These are phyloP conservation scores for Diaperis boleti DNA, from an alignment of 2,888 invertebrate species.

Conservation along the genomic window DNA sequence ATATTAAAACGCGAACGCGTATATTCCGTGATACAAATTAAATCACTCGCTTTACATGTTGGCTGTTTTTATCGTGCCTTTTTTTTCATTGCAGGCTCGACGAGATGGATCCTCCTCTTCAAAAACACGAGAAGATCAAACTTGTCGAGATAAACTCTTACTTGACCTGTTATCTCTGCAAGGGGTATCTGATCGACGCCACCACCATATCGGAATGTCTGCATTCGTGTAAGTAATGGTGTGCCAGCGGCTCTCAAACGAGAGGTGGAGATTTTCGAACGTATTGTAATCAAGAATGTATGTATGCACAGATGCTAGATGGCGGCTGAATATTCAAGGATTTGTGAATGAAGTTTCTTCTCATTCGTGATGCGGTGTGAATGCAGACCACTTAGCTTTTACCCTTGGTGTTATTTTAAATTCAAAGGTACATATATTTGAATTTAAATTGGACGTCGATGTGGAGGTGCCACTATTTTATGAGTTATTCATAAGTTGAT, in stretches of 20 bases:
- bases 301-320: too few species aligned
- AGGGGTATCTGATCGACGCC: slow-evolving; percentile 95
- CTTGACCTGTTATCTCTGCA: slow-evolving; percentile 90
- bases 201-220: slow-evolving; percentile 97
- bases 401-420: not conserved
- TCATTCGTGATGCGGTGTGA: not conserved
- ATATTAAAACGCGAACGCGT: not conserved
- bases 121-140: slow-evolving; percentile 72
- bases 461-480: not conserved
- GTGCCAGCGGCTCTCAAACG: slow-evolving; percentile 7
- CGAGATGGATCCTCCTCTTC: slow-evolving; percentile 38
- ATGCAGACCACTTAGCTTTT: not conserved
- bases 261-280: not conserved
- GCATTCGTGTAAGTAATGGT: slow-evolving; percentile 87
- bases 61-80: slow-evolving; percentile 4
- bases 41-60: not conserved
- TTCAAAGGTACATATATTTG: slow-evolving; percentile 2
- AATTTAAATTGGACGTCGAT: slow-evolving; percentile 1
- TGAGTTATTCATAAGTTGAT: not conserved
- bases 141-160: slow-evolving; percentile 88
- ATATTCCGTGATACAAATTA: not conserved
- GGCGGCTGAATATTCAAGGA: not conserved
- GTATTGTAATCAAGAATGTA: too few species aligned
- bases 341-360: not conserved
- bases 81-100: slow-evolving; percentile 45